Percentiles rank a stretch among this genome's conserved stretches.
Conservation (phyloP, 2,797 vertebrate genomes). For the Acanthiza pusilla region DNA sequence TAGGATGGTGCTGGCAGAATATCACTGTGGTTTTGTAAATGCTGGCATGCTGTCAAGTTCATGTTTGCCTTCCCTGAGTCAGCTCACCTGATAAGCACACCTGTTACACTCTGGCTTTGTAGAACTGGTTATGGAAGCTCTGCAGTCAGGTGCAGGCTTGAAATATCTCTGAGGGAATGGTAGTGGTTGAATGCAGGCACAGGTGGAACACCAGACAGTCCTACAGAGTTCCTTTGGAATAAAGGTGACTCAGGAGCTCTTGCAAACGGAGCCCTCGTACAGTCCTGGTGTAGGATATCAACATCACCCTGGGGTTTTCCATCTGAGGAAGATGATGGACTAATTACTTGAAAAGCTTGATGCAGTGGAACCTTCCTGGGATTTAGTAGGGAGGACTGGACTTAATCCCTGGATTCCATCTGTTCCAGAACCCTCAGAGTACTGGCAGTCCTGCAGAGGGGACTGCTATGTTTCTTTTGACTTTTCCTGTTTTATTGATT, state of each 20-base stretch:
- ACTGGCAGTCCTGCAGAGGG: background rate
- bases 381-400: background rate
- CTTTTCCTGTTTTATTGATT: background rate
- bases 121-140: background rate
- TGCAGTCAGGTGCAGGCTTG: background rate
- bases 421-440: background rate
- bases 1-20: background rate
- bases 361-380: background rate
- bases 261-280: background rate
- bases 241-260: background rate
- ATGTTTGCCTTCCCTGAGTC: background rate
- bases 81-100: background rate
- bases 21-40: background rate
- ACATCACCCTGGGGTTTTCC: background rate
- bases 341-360: background rate
- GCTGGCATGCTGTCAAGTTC: background rate
- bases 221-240: background rate
- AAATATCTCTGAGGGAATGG: background rate
- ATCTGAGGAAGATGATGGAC: background rate
- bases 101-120: background rate
- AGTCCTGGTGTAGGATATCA: background rate
- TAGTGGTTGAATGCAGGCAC: background rate
- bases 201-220: background rate
- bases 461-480: background rate
- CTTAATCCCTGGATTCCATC: background rate